Evolutionary conservation across 2,797 vertebrate species (phyloP).

Genomic region (Epinephelus malabaricus): DNA sequence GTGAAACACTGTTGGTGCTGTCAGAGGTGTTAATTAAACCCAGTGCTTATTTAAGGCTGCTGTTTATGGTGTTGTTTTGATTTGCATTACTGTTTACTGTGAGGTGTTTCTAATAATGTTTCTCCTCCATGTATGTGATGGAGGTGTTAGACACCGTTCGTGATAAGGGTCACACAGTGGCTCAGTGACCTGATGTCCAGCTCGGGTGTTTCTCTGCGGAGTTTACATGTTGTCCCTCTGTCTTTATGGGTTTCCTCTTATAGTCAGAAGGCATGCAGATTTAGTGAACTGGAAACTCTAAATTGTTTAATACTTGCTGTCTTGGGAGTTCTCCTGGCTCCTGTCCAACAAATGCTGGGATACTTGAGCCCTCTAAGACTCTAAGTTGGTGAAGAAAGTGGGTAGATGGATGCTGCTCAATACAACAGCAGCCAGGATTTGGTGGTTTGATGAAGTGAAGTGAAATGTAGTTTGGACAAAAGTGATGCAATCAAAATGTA

Average conservation of each 20-base stretch:
- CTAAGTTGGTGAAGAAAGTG: background rate
- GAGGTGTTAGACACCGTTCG: background rate
- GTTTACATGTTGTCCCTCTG: background rate
- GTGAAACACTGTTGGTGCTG: background rate
- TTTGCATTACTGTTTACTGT: background rate
- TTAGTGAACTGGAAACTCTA: slow-evolving; percentile 1
- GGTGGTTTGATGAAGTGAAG: background rate
- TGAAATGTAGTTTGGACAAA: background rate
- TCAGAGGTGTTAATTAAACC: background rate
- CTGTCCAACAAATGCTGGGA: background rate
- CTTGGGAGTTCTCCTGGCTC: too few relatives aligned
- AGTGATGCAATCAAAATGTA: background rate
- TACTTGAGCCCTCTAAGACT: background rate
- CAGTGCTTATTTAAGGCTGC: too few relatives aligned
- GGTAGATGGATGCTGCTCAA: background rate
- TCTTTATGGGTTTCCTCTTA: background rate
- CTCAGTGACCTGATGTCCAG: background rate
- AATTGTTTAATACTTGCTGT: background rate
- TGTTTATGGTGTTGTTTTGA: background rate
- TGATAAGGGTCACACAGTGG: background rate
- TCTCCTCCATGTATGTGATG: rapidly evolving
- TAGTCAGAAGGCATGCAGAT: background rate
- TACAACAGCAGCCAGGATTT: background rate
- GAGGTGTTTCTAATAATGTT: background rate
- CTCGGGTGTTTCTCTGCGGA: background rate